These are phyloP conservation scores for Drosophila limbata DNA, from an alignment of 2,888 invertebrate species.

Conservation along the genomic window DNA sequence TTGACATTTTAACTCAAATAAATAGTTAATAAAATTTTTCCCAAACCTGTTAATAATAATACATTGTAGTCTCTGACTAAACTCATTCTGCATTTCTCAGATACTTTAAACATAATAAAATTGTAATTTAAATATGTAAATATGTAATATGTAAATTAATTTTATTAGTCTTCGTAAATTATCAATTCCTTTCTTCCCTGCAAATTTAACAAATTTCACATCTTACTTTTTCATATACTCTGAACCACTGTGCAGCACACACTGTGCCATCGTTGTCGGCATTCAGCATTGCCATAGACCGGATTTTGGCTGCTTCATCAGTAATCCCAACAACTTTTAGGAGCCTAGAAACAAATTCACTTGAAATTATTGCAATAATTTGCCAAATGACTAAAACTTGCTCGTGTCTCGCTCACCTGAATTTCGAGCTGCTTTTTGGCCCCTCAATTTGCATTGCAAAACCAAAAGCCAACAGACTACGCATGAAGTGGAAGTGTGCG, in stretches of 20 bases:
- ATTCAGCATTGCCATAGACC: constrained; percentile 12
- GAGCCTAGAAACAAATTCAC: constrained; percentile 37
- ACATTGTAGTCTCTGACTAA: no score
- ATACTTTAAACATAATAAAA: no score
- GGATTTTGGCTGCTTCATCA: constrained; percentile 32
- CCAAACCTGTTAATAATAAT: no score
- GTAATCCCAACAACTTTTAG: constrained; percentile 31
- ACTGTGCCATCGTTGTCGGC: constrained; percentile 7
- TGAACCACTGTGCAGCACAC: constrained; percentile 5
- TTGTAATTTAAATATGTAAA: no score
- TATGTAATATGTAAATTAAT: no score
- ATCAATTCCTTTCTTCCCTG: no score
- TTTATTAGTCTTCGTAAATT: no score
- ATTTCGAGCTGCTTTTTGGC: constrained; percentile 1
- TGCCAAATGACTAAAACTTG: constrained; percentile 24
- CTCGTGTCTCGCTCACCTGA: constrained; percentile 8
- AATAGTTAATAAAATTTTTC: background rate
- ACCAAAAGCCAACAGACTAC: constrained; percentile 12
- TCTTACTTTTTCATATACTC: background rate
- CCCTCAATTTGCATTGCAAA: constrained; percentile 19
- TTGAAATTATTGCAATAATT: constrained; percentile 68
- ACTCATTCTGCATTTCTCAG: no score
- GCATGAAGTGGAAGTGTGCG: constrained; percentile 11
- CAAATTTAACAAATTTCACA: background rate
- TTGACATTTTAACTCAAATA: background rate